Base-by-base conservation (phyloP, 30 jellyfish, hydroid and myxozoan species). In the Hydractinia echinata region DNA sequence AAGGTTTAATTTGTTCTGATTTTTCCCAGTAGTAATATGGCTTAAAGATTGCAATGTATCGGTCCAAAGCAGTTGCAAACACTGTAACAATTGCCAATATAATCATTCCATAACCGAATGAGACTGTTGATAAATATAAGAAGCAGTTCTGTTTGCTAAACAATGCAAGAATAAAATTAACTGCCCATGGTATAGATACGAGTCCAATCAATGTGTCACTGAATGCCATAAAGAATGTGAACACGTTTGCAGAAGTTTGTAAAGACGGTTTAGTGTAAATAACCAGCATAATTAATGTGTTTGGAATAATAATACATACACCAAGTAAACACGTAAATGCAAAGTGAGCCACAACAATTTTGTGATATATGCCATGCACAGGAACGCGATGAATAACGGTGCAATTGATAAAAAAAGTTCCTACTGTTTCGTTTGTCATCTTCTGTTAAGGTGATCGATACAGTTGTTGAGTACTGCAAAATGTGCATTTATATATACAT, bases 21-120 rank as follows among this genome's bases (percentile, higher is more conserved):
- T 64, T 64, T 64, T 44, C 74, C 19, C 39, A 51, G 18, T 64
- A 64, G 39, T 64, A 64, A 64, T n/a, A 64, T 64, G 74, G 74
- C 16, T 64, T 64, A 51, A 64, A 64, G 19, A 64, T 64, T 6
- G 74, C 74, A 64, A 64, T 51, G 39, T 64, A 64, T 0, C 74
- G 74, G 18, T 64, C 74, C 19, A 64, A n/a, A n/a, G 74, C 74
- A n/a, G 16, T 64, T 44, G 39, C 39, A 7, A 64, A 64, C 39
- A 64, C 19, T 64, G 39, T 6, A 13, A 64, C 39, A 6, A 64
- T 64, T 64, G 74, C 74, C 19, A 64, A 64, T 64, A 51, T 4
- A 0, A 44, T 51, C 7, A 8, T 6, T 6, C 74, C 74, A 64
- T 64, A 64, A 64, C 74, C 74, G 7, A 64, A n/a, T n/a, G 39